These are phyloP conservation scores for Myotis brandtii DNA, from an alignment of 2,113 vertebrate species.

Conservation along the genomic window DNA sequence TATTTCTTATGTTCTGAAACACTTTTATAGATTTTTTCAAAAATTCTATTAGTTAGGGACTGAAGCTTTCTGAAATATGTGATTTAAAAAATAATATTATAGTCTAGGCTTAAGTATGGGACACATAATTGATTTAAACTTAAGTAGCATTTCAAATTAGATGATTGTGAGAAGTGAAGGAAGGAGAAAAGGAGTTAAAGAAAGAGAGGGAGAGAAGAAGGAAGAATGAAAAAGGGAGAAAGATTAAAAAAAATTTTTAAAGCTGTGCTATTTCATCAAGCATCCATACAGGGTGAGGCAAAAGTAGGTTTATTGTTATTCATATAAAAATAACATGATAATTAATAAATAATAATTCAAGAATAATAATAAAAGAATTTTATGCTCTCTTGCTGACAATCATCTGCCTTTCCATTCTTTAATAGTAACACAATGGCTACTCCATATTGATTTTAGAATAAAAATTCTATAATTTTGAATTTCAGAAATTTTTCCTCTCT, in stretches of 20 bases:
- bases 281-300: not conserved
- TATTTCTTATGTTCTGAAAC: conserved; percentile 77
- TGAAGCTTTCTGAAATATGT: conserved; percentile 68
- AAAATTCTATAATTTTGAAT: not conserved
- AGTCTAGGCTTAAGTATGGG: conserved; percentile 49
- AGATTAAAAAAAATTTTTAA: not conserved
- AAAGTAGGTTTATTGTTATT: not conserved
- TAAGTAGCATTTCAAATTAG: conserved; percentile 68
- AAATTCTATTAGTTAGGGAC: conserved; percentile 53
- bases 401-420: not conserved
- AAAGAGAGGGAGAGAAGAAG: not conserved
- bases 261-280: not conserved
- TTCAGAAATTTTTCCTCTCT: not conserved
- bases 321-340: not conserved
- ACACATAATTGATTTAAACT: conserved; percentile 53
- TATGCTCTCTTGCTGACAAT: not conserved
- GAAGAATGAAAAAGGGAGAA: not conserved
- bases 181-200: not conserved
- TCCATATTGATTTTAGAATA: conserved; percentile 1
- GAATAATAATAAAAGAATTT: not conserved
- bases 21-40: conserved; percentile 67
- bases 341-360: not conserved
- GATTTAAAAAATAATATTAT: conserved; percentile 72
- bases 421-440: not conserved
- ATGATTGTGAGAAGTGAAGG: not conserved